Base-by-base conservation (phyloP, 2,888 invertebrate species). In the Gymnosoma rotundatum region DNA sequence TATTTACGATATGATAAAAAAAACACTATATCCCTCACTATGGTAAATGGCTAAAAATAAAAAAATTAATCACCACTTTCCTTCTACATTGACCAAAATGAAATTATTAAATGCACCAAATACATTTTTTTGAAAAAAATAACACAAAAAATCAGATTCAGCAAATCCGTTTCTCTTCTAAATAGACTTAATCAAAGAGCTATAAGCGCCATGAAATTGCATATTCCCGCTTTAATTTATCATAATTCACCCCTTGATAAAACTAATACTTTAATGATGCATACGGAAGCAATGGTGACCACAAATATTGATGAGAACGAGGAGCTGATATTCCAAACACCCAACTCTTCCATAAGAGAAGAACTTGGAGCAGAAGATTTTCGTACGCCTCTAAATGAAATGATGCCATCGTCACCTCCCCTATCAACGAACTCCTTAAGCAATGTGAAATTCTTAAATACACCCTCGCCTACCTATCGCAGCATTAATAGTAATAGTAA, bases 101-200 rank as follows among this genome's bases (percentile, higher is more conserved):
- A 63, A 63, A n/a, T 74, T 75, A 36, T 42, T 54, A 54, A 63
- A 74, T 20, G 63, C 38, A 61, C 61, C 61, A 73, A 48, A 50
- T 18, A 10, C 32, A 48, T 25, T 5, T 32, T 32, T 32, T n/a
- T 52, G 80, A 83, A 81, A 61, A 69, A 54, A 25, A 85, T 78
- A 66, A 83, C 60, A 78, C 69, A 84, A 73, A 72, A 32, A 32
- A 32, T 89, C 88, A 91, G 92, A 89, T 92, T 92, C 89, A 91
- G 91, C 90, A 92, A 92, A 91, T 92, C 92, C 89, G 90, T 91
- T 90, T 92, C 92, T 90, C 91, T 92, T 89, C 90, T 91, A 87
- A 92, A 91, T 91, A 92, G 92, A 90, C 90, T 92, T 87, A 92
- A 92, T 91, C 91, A 91, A 86, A 92, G 90, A 90, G 90, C 91